Percentiles rank a stretch among this genome's conserved stretches.
These are phyloP conservation scores for Cheilosia impressa DNA, from an alignment of 2,888 invertebrate species.

Conservation along the genomic window DNA sequence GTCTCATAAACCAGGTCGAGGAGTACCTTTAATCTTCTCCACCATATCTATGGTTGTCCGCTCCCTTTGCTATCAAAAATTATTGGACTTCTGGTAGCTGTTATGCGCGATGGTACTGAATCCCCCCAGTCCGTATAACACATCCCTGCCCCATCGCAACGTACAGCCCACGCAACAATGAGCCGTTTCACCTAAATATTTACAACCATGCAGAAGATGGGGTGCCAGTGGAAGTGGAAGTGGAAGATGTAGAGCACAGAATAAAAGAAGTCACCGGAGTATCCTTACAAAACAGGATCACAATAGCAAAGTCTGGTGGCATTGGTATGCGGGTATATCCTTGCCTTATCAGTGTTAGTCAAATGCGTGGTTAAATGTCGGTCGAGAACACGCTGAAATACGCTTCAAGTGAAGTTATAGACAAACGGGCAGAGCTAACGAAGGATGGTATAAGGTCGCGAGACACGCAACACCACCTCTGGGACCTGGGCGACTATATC, in stretches of 20 bases:
- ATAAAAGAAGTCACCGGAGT: constrained; percentile 65
- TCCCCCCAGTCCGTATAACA: neutral
- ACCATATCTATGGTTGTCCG: constrained; percentile 14
- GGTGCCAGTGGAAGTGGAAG: neutral
- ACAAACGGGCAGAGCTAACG: constrained; percentile 41
- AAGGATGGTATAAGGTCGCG: constrained; percentile 72
- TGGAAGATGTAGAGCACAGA: constrained; percentile 21
- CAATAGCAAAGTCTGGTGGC: neutral
- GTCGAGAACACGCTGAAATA: constrained; percentile 52
- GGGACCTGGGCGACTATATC: constrained; percentile 51
- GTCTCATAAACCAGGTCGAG: constrained; percentile 61
- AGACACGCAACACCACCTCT: constrained; percentile 69
- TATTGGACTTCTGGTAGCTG: constrained; percentile 72
- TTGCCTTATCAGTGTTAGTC: constrained; percentile 72
- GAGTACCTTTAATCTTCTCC: constrained; percentile 67
- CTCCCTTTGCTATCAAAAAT: constrained; percentile 72
- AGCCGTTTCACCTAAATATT: constrained; percentile 72
- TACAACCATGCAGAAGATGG: constrained; percentile 43
- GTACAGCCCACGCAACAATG: constrained; percentile 63
- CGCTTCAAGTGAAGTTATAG: constrained; percentile 25
- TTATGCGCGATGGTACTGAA: constrained; percentile 25
- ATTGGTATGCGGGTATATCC: constrained; percentile 25
- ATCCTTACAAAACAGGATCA: constrained; percentile 51
- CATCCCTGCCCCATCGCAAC: too few relatives aligned
- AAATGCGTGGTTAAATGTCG: constrained; percentile 73